Evolutionary conservation across 1,140 invertebrate species (phyloP), one percentile per base, ranked within the genome.

Genomic region (Penaeus vannamei): DNA sequence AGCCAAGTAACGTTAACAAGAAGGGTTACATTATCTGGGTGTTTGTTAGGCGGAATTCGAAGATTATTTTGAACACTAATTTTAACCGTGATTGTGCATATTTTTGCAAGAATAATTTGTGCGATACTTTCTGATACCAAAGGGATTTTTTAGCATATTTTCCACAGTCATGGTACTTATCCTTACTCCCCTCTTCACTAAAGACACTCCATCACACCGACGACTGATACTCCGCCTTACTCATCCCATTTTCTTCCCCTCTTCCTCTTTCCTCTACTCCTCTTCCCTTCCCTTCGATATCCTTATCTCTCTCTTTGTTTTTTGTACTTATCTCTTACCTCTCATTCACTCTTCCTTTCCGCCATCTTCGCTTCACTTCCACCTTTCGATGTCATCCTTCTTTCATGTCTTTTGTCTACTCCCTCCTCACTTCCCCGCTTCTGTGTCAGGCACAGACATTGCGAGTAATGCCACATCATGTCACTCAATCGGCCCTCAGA

Each of bases 321-420:
- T 60, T 61, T 36, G 23, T 10, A 26, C 59, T 83, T 22, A n/a
- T 29, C 60, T 59, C 60, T 60, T 61, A 42, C 22, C 59, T 83
- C 81, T 83, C 59, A 32, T 59, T 83, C 59, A 59, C 59, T 83
- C 42, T 83, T 59, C 46, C 59, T 83, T 59, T 61, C 81, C 59
- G 20, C 60, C 81, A 59, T 59, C 60, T 60, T 61, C 81, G 46
- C 81, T 83, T 60, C 59, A 36, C 64, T 32, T 84, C 32, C 53
- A 17, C 53, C 53, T 12, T 84, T 61, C 64, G 46, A 29, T 32
- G 20, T 29, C 53, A 53, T 20, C 61, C 7, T 1, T 23, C 32
- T 64, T 64, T 84, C 59, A 20, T 84, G 53, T 61, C 82, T 61
- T 64, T 84, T 46, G 36, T 84, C n/a, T 84, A 60, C 32, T 61